Evolutionary conservation across 2,888 invertebrate species (phyloP), one percentile per base, ranked within the genome.

Genomic region (Anoplius nigerrimus): DNA sequence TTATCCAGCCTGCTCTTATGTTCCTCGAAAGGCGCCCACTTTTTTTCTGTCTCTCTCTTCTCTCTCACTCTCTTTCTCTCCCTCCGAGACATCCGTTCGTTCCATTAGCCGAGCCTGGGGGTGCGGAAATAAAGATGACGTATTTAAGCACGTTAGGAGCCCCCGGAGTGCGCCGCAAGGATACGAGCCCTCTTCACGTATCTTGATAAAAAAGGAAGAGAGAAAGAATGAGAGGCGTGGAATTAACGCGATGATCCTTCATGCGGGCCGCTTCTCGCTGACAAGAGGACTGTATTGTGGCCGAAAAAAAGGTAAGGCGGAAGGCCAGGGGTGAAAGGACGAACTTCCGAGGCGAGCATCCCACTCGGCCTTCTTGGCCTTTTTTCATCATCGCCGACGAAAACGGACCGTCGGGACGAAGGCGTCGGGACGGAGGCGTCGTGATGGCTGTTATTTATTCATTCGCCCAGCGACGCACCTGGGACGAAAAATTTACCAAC

Each of bases 181-280:
- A 43, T 16, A 11, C 27, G 45, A 27, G 45, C 43, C 62, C 61
- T 34, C 52, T 34, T 18, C 55, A 51, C 63, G 11, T 22, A 5
- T 27, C 46, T 27, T 46, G 20, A 21, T 2, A 53, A 65, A 59
- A 65, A 18, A 27, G n/a, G n/a, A n/a, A n/a, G n/a, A n/a, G n/a
- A n/a, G n/a, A n/a, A n/a, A n/a, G n/a, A n/a, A n/a, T n/a, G n/a
- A n/a, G n/a, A n/a, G 42, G 5, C 27, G 20, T 3, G 0, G 18
- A 42, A 45, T 60, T 64, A 55, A 71, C 34, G 24, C n/a, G n/a
- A 64, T 58, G 61, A 67, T 67, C 67, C 57, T 61, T 58, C 51
- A 60, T 42, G 8, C 24, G 46, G 46, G 46, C 11, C 5, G 27
- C 11, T n/a, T 48, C 18, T 48, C 48, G 48, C 1, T 18, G 20